Evolutionary conservation across 2,888 invertebrate genomes (phyloP).

Genomic region (Protonemura montana): DNA sequence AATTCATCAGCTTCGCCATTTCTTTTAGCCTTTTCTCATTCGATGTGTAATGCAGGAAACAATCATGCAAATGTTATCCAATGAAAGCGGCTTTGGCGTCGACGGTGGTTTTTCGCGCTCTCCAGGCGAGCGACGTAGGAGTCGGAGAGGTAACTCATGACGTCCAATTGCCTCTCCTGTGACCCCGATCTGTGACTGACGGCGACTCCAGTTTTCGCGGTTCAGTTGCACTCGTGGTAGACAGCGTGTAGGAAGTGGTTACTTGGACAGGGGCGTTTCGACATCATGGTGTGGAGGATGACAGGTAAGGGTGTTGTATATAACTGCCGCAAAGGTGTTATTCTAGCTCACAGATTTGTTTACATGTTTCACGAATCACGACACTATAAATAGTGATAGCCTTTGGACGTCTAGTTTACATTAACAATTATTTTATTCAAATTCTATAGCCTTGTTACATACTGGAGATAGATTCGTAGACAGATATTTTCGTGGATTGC

Average conservation of each 20-base stretch:
- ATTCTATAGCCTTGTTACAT: too few relatives aligned
- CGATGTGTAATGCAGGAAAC: background rate
- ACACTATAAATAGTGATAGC: too few relatives aligned
- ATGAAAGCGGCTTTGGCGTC: background rate
- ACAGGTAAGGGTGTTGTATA: background rate
- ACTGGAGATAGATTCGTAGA: too few relatives aligned
- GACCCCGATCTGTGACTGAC: background rate
- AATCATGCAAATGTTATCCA: background rate
- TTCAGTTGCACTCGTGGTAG: background rate
- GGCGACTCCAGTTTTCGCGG: background rate
- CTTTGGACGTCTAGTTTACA: too few relatives aligned
- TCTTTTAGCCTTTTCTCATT: background rate
- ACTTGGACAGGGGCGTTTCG: background rate
- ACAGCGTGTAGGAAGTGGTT: background rate
- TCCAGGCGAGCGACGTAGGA: background rate
- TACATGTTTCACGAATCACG: too few relatives aligned
- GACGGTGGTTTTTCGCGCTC: background rate
- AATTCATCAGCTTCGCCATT: background rate
- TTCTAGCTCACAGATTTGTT: too few relatives aligned
- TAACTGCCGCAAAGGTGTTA: too few relatives aligned
- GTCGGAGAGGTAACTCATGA: background rate
- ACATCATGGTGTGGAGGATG: background rate
- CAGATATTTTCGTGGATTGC: too few relatives aligned
- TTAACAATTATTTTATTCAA: too few relatives aligned
- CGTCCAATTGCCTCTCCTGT: background rate